phyloP scores from a whole-genome alignment of 2,797 vertebrate species.

The Nannoperca obscura region DNA sequence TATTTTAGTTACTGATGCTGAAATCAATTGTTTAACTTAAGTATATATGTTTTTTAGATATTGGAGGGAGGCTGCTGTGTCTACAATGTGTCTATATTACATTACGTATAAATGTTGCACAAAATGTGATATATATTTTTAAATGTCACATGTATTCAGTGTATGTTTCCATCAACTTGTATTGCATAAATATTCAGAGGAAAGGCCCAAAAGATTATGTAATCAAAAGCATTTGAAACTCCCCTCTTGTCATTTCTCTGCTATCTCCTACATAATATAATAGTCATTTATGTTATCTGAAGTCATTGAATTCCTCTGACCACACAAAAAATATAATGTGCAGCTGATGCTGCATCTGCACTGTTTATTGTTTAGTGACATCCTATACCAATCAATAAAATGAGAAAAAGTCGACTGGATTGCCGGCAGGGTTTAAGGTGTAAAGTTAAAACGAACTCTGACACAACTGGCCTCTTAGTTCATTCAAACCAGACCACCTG shows the following conservation, averaged over 20 bases:
- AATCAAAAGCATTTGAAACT: background rate
- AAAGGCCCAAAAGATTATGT: constrained; percentile 1
- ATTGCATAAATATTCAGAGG: constrained; percentile 8
- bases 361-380: background rate
- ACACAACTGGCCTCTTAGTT: background rate
- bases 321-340: constrained; percentile 2
- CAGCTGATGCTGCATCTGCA: background rate
- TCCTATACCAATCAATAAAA: background rate
- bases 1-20: no score
- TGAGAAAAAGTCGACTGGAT: background rate
- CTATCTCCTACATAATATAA: constrained; percentile 8
- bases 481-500: background rate
- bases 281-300: constrained; percentile 5
- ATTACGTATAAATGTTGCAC: background rate
- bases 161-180: background rate
- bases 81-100: no score
- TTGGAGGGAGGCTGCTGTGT: no score
- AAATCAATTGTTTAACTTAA: no score
- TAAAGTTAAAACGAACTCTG: background rate
- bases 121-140: background rate
- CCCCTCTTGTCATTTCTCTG: background rate
- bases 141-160: background rate
- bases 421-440: background rate
- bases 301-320: constrained; percentile 11
- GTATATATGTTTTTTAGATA: no score